Conservation (phyloP, 2,888 invertebrate genomes). For the Chloroclystis v-ata region DNA sequence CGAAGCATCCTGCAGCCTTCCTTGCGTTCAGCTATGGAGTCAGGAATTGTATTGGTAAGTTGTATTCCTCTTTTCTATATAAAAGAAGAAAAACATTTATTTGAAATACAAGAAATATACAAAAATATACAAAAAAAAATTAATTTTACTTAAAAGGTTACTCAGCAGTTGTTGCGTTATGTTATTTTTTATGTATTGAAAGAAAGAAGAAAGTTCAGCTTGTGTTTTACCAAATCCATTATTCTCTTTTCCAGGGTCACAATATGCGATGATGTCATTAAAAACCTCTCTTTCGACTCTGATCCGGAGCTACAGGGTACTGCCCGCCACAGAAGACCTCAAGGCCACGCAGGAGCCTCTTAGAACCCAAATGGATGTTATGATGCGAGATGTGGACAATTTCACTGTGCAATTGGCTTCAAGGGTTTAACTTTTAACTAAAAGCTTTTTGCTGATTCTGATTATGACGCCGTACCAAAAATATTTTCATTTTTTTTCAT, state of each 20-base stretch:
- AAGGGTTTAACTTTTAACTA: conserved; percentile 18
- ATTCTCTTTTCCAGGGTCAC: conserved; percentile 18
- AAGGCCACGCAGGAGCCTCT: conserved; percentile 3
- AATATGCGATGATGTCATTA: conserved; percentile 22
- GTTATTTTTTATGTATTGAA: too few relatives aligned
- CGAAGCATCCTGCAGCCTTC: conserved; percentile 79
- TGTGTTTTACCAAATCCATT: too few relatives aligned
- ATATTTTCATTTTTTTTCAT: too few relatives aligned
- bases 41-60: conserved; percentile 81
- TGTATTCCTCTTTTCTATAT: neutral
- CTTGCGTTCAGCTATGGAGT: conserved; percentile 83
- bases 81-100: too few relatives aligned
- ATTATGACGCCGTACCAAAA: too few relatives aligned
- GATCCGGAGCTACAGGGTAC: conserved; percentile 8
- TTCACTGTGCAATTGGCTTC: conserved; percentile 18
- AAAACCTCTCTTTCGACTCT: conserved; percentile 17
- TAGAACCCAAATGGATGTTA: conserved; percentile 15
- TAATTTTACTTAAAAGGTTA: too few relatives aligned
- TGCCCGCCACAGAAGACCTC: conserved; percentile 9
- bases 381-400: conserved; percentile 20
- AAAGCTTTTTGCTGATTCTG: too few relatives aligned
- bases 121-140: too few relatives aligned
- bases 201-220: too few relatives aligned
- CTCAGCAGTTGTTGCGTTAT: too few relatives aligned
- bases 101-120: too few relatives aligned